A percentile compares a stretch with the other conserved stretches of the same genome.
Evolutionary conservation across 2,113 vertebrate genomes (phyloP).

Genomic region (Dascyllus trimaculatus): DNA sequence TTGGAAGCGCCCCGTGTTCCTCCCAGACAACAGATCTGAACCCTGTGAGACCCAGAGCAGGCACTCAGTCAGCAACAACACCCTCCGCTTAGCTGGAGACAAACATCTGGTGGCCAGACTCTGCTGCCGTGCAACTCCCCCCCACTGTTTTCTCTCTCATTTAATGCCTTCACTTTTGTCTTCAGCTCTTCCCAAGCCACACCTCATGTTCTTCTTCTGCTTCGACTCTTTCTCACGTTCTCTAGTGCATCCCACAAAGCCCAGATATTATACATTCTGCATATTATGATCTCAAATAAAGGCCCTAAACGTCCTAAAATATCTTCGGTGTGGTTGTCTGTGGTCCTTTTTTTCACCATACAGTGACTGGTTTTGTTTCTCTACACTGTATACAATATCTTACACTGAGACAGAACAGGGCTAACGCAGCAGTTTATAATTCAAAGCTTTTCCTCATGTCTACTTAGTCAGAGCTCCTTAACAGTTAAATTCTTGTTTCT

Average conservation of each 20-base stretch:
- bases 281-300: conserved; percentile 35
- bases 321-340: conserved; percentile 22
- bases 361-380: conserved; percentile 19
- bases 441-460: neutral
- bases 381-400: conserved; percentile 5
- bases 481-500: neutral
- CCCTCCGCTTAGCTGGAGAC: conserved; percentile 59
- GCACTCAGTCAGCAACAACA: conserved; percentile 62
- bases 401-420: neutral
- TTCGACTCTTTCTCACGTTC: conserved; percentile 31
- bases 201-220: conserved; percentile 38
- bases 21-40: conserved; percentile 64
- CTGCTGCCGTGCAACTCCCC: conserved; percentile 41
- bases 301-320: conserved; percentile 40
- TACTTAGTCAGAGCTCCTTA: neutral
- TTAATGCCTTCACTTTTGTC: conserved; percentile 51
- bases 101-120: conserved; percentile 76
- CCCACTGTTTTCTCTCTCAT: conserved; percentile 53
- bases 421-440: neutral
- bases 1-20: conserved; percentile 28
- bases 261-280: conserved; percentile 50
- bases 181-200: conserved; percentile 57
- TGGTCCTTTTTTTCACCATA: conserved; percentile 12
- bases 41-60: conserved; percentile 53
- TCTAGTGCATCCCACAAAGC: conserved; percentile 28